These are phyloP conservation scores for Carassius gibelio DNA, from an alignment of 2,113 vertebrate species.

Conservation along the genomic window DNA sequence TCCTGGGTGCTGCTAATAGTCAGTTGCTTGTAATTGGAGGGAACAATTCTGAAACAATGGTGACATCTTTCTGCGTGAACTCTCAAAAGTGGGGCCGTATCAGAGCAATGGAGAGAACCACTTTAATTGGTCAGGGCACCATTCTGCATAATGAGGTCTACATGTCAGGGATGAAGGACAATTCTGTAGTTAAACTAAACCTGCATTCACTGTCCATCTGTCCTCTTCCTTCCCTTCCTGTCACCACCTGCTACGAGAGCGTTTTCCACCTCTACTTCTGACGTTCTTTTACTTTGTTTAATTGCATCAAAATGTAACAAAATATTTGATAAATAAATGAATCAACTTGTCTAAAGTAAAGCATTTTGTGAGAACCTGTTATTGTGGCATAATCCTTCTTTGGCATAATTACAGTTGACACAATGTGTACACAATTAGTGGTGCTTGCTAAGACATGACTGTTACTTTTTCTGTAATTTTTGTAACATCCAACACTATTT, in stretches of 20 bases:
- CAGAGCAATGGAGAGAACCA: slow-evolving; percentile 62
- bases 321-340: neutral
- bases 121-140: slow-evolving; percentile 74
- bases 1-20: slow-evolving; percentile 73
- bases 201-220: slow-evolving; percentile 62
- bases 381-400: neutral
- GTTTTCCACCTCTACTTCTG: slow-evolving; percentile 74
- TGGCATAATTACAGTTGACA: neutral
- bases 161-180: slow-evolving; percentile 71
- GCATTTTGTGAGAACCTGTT: neutral
- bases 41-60: slow-evolving; percentile 71
- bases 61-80: slow-evolving; percentile 71
- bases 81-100: slow-evolving; percentile 69
- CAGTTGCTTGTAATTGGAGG: slow-evolving; percentile 75
- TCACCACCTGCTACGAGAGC: slow-evolving; percentile 72
- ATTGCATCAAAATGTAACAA: neutral
- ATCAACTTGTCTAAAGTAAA: neutral
- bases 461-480: neutral
- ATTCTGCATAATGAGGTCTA: slow-evolving; percentile 61
- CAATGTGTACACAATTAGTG: neutral
- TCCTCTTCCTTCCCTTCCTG: slow-evolving; percentile 68
- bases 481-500: neutral
- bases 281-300: slow-evolving; percentile 12
- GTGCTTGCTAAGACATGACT: neutral
- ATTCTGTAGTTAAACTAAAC: slow-evolving; percentile 65